Evolutionary conservation across 2,797 vertebrate species (phyloP).

Genomic region (Enteromius afrohamiltoni): DNA sequence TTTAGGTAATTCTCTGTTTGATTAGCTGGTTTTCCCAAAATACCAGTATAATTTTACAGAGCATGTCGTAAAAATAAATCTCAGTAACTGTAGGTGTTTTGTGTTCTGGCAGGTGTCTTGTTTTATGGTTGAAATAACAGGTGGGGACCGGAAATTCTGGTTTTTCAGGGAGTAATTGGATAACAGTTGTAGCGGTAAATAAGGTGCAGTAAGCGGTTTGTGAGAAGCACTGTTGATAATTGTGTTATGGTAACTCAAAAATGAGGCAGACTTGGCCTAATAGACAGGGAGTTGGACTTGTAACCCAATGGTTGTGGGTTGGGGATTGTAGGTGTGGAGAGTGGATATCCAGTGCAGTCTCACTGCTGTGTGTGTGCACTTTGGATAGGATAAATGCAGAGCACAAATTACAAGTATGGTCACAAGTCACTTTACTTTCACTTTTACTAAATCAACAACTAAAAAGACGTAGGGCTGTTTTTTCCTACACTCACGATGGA

Average conservation of each 20-base stretch:
- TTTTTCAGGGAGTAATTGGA: slow-evolving; percentile 5
- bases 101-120: neutral
- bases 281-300: too few relatives aligned
- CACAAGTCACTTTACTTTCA: too few relatives aligned
- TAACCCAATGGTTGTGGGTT: too few relatives aligned
- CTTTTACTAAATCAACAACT: too few relatives aligned
- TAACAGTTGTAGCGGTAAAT: neutral
- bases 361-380: too few relatives aligned
- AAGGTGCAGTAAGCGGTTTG: neutral
- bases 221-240: neutral
- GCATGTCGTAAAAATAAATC: neutral
- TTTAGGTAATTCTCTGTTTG: neutral
- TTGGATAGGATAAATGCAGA: too few relatives aligned
- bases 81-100: neutral
- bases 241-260: neutral
- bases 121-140: neutral
- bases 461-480: too few relatives aligned
- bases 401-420: too few relatives aligned
- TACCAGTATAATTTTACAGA: neutral
- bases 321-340: too few relatives aligned
- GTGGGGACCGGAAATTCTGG: neutral
- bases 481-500: too few relatives aligned
- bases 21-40: neutral
- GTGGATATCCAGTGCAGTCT: too few relatives aligned
- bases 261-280: too few relatives aligned